phyloP scores from a whole-genome alignment of 2,888 invertebrate species.

The Muscina levida region DNA sequence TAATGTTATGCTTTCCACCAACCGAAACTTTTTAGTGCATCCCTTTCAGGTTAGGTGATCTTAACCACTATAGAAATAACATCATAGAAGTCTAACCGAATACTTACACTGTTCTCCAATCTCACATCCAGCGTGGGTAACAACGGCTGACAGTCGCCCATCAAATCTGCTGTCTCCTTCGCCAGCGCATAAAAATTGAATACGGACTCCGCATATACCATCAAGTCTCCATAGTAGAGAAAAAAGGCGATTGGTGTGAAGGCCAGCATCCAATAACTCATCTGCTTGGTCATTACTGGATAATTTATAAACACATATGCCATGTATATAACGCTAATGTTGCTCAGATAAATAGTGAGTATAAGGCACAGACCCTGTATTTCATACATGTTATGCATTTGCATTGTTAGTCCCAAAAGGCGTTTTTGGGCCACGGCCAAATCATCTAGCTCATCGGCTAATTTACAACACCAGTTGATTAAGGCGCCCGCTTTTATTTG shows the following conservation, averaged over 20 bases:
- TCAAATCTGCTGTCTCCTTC: not conserved
- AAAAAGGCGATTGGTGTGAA: not conserved
- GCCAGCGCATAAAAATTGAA: not conserved
- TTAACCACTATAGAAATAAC: no score
- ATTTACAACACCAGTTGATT: constrained; percentile 21
- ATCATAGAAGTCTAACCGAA: no score
- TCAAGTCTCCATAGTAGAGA: constrained; percentile 12
- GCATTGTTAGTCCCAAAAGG: not conserved
- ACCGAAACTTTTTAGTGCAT: no score
- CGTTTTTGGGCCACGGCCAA: constrained; percentile 36
- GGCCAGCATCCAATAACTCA: not conserved
- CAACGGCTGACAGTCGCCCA: not conserved
- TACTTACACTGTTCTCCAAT: constrained; percentile 32
- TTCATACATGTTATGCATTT: not conserved
- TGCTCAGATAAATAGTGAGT: not conserved
- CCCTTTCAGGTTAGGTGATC: no score
- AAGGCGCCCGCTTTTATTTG: constrained; percentile 22
- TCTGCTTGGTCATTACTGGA: not conserved
- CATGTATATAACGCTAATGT: not conserved
- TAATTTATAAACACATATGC: constrained; percentile 1
- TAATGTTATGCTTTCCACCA: no score
- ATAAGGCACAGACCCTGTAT: not conserved
- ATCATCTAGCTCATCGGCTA: constrained; percentile 45
- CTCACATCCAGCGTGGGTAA: not conserved
- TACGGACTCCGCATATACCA: not conserved